Evolutionary conservation across 2,888 invertebrate species (phyloP).

Genomic region (Drosophila mercatorum): DNA sequence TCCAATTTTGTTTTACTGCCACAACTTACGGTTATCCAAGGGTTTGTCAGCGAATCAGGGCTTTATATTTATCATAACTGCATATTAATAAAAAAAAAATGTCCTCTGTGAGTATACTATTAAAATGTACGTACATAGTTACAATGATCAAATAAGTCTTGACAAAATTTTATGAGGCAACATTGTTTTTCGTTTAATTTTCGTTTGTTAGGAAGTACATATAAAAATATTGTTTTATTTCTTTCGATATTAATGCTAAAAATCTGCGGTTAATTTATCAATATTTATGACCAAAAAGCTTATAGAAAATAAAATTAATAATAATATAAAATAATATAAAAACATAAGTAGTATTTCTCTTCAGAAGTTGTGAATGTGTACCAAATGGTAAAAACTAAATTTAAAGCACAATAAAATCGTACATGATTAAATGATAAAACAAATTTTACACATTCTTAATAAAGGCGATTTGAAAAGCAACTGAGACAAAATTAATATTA

Average conservation of each 20-base stretch:
- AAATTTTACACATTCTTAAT: conserved; percentile 51
- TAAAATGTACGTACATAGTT: conserved; percentile 42
- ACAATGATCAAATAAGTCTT: conserved; percentile 39
- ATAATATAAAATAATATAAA: conserved; percentile 36
- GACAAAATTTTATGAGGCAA: conserved; percentile 47
- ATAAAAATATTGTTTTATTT: conserved; percentile 56
- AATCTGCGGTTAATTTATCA: conserved; percentile 55
- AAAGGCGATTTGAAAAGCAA: conserved; percentile 49
- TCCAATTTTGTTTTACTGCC: conserved; percentile 11
- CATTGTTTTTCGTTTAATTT: conserved; percentile 35
- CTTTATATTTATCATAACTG: background rate
- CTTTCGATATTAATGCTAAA: conserved; percentile 55
- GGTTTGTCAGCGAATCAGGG: too few relatives aligned
- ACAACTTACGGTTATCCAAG: background rate
- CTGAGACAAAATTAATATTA: conserved; percentile 56
- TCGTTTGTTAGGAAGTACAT: conserved; percentile 58
- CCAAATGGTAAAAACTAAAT: conserved; percentile 23
- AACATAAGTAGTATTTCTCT: conserved; percentile 28
- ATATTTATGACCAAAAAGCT: conserved; percentile 47
- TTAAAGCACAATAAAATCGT: conserved; percentile 19
- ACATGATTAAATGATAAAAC: conserved; percentile 39
- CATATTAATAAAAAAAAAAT: conserved; percentile 41
- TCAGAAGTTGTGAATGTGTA: conserved; percentile 48
- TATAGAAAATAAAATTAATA: conserved; percentile 44
- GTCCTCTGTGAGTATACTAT: conserved; percentile 19